Evolutionary conservation across 2,888 invertebrate species (phyloP).

Genomic region (Apocheima hispidaria): DNA sequence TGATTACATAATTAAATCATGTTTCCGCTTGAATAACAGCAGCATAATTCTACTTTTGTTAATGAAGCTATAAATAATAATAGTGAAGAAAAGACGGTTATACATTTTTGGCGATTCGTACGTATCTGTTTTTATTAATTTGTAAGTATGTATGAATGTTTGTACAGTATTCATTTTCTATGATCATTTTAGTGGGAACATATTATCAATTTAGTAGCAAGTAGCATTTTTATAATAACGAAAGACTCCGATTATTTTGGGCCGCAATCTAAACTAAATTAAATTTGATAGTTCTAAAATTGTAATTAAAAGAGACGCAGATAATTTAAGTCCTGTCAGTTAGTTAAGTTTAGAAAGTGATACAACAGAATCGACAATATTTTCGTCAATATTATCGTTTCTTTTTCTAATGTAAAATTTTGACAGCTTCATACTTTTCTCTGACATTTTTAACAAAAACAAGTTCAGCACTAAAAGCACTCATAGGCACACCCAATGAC

Average conservation of each 20-base stretch:
- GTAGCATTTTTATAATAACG: not conserved
- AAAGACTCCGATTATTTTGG: not conserved
- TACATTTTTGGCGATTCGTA: constrained; percentile 5
- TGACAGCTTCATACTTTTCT: not conserved
- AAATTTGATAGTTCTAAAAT: too few species aligned
- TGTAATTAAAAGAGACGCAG: too few species aligned
- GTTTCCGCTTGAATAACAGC: not conserved
- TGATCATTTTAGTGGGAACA: not conserved
- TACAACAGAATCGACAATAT: too few species aligned
- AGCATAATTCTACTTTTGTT: not conserved
- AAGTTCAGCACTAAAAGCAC: too few species aligned
- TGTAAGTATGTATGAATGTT: not conserved
- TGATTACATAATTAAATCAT: not conserved
- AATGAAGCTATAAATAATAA: too few species aligned
- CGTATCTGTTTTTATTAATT: constrained; percentile 5
- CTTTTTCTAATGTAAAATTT: too few species aligned
- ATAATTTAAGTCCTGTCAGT: too few species aligned
- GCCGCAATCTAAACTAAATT: not conserved
- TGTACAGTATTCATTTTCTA: not conserved
- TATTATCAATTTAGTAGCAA: not conserved
- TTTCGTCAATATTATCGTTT: too few species aligned
- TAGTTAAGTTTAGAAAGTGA: too few species aligned
- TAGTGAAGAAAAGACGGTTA: constrained; percentile 1
- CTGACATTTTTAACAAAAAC: too few species aligned
- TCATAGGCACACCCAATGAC: too few species aligned